Percentiles rank a stretch among this genome's conserved stretches.
Conservation (phyloP, 2,888 invertebrate species). For the Amblyjoppa fuscipennis region DNA sequence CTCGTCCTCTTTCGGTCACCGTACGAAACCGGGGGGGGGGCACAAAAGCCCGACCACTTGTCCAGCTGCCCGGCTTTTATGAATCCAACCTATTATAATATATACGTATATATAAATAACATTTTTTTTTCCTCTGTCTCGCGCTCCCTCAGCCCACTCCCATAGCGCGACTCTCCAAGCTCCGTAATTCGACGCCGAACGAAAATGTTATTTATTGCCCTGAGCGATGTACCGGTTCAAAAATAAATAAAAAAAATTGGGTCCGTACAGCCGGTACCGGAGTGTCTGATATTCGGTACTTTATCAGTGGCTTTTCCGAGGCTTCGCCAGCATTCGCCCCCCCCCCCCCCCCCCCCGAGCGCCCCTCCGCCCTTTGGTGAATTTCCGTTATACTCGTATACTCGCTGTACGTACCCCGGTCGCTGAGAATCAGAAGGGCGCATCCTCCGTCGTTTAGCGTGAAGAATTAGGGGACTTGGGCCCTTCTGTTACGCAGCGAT, state of each 20-base stretch:
- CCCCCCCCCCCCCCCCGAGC: slow-evolving; percentile 9
- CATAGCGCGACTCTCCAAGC: not conserved
- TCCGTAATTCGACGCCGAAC: slow-evolving; percentile 29
- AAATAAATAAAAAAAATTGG: not conserved
- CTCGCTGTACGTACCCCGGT: not conserved
- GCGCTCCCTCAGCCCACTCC: not conserved
- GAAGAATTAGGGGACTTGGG: too few species aligned
- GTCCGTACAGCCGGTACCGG: slow-evolving; percentile 4
- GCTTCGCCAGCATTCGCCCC: slow-evolving; percentile 36
- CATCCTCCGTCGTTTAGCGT: too few species aligned
- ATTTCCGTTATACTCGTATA: not conserved
- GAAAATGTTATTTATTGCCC: slow-evolving; percentile 33
- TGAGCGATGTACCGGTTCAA: slow-evolving; percentile 8
- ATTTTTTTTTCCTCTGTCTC: not conserved
- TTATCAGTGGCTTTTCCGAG: slow-evolving; percentile 40
- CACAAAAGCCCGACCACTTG: slow-evolving; percentile 10
- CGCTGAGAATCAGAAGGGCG: too few species aligned
- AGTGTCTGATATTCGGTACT: slow-evolving; percentile 31
- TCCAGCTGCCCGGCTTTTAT: not conserved
- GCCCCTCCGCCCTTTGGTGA: not conserved
- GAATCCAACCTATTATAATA: not conserved
- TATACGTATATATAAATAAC: not conserved
- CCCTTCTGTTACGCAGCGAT: too few species aligned
- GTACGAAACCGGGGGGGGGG: not conserved
- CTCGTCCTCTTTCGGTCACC: not conserved